Evolutionary conservation across 1,140 invertebrate genomes (phyloP).

Genomic region (Drosophila dunni): DNA sequence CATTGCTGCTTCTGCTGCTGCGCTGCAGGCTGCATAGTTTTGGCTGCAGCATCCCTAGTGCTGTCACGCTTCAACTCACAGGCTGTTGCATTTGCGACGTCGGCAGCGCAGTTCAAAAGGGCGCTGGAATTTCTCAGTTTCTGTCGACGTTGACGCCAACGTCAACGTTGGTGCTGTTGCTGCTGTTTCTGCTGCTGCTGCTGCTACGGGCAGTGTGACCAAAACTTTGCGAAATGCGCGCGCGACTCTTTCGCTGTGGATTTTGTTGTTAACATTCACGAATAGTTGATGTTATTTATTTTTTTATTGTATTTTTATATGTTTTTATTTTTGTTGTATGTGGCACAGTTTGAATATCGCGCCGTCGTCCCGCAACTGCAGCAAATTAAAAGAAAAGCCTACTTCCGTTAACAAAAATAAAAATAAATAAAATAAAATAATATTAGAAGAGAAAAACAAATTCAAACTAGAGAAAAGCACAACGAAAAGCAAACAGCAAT

Average conservation of each 20-base stretch:
- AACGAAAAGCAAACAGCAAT: constrained; percentile 33
- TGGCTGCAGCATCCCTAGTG: constrained; percentile 51
- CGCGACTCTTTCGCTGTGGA: constrained; percentile 31
- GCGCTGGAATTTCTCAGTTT: constrained; percentile 52
- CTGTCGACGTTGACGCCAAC: constrained; percentile 14
- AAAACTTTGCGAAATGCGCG: constrained; percentile 50
- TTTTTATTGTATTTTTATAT: constrained; percentile 23
- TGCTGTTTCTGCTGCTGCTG: constrained; percentile 13
- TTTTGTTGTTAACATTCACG: constrained; percentile 6
- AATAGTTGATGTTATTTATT: constrained; percentile 22
- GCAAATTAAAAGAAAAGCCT: constrained; percentile 7
- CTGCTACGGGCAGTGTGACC: constrained; percentile 45
- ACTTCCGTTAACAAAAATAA: neutral
- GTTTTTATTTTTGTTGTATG: constrained; percentile 43
- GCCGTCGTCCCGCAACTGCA: constrained; percentile 32
- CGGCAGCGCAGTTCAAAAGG: constrained; percentile 51
- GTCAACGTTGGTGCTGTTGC: constrained; percentile 1
- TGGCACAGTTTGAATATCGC: constrained; percentile 45
- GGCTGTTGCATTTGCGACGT: constrained; percentile 45
- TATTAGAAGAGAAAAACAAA: constrained; percentile 16
- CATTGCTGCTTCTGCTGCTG: constrained; percentile 9
- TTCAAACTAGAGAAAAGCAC: constrained; percentile 38
- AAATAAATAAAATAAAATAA: neutral
- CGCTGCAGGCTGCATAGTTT: constrained; percentile 34
- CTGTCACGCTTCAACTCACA: constrained; percentile 53